These are phyloP conservation scores for Euzophera pinguis DNA, from an alignment of 2,888 invertebrate genomes.

Conservation along the genomic window DNA sequence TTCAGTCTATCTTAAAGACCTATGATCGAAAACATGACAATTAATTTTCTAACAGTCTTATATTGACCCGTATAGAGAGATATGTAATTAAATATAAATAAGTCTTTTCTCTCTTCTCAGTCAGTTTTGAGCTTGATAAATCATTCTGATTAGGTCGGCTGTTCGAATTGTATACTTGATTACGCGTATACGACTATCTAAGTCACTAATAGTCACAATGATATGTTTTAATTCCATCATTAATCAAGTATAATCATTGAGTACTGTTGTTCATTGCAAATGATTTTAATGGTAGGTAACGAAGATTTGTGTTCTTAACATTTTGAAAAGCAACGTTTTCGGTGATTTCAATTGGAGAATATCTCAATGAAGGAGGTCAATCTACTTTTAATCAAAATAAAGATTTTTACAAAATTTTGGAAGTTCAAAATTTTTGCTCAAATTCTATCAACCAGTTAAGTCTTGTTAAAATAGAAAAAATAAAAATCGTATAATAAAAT, in stretches of 20 bases:
- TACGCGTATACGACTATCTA: constrained; percentile 4
- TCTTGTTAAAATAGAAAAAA: too few relatives aligned
- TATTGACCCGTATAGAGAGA: constrained; percentile 5
- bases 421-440: too few relatives aligned
- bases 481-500: too few relatives aligned
- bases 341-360: background rate
- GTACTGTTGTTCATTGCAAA: constrained; percentile 1
- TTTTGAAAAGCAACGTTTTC: too few relatives aligned
- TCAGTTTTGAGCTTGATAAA: constrained; percentile 19
- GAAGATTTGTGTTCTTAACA: too few relatives aligned
- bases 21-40: background rate
- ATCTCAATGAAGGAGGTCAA: background rate
- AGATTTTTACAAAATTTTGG: too few relatives aligned
- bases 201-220: constrained; percentile 1
- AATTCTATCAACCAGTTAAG: too few relatives aligned
- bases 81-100: constrained; percentile 9
- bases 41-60: background rate
- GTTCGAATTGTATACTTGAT: constrained; percentile 10
- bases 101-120: constrained; percentile 12
- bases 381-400: background rate
- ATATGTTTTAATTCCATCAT: background rate
- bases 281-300: background rate
- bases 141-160: constrained; percentile 14
- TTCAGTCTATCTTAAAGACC: background rate
- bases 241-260: constrained; percentile 2